Base-by-base conservation (phyloP, 2,888 invertebrate species). In the Cylindroiulus punctatus region DNA sequence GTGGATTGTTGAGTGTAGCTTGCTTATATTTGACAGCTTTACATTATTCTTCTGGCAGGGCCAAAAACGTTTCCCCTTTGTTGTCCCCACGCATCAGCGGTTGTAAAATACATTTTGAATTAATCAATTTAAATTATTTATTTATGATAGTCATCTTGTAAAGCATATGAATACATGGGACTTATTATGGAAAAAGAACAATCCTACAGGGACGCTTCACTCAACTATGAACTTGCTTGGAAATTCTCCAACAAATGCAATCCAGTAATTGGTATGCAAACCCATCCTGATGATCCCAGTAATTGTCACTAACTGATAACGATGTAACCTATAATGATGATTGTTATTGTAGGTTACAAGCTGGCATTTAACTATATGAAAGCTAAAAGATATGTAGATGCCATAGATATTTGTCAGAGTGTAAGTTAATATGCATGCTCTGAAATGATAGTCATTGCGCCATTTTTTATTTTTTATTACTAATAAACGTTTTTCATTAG, bases 291-390 rank as follows among this genome's bases (percentile, higher is more conserved):
- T 17, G 42, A 7, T 8, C 19, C 12, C 17, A 19, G 76, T 52
- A 82, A 4, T 17, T 81, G 7, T 85, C 22, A 47, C n/a, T 36
- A 8, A 44, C 22, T 85, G 82, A 65, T 57, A 36, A 19, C 44
- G 26, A 19, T 57, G 4, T 83, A 26, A n/a, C n/a, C n/a, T n/a
- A n/a, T n/a, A n/a, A 42, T 22, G 19, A 52, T 84, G 86, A 82
- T 85, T 57, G 76, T 83, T 40, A 1, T 42, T 83, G n/a, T 90
- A 93, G 93, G 98, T 0, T 98, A 96, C 91, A 98, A 98, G 91
- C 92, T 99, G 42, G 98, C 98, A 0, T 96, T 96, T 90, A 96
- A 96, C 89, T 95, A 96, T 89, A 93, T 98, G 91, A 99, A 98
- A 90, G 94, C 95, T 17, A 98, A 97, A 91, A 91, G 93, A 84